Conservation (phyloP, 2,888 invertebrate genomes). For the Hedya salicella region DNA sequence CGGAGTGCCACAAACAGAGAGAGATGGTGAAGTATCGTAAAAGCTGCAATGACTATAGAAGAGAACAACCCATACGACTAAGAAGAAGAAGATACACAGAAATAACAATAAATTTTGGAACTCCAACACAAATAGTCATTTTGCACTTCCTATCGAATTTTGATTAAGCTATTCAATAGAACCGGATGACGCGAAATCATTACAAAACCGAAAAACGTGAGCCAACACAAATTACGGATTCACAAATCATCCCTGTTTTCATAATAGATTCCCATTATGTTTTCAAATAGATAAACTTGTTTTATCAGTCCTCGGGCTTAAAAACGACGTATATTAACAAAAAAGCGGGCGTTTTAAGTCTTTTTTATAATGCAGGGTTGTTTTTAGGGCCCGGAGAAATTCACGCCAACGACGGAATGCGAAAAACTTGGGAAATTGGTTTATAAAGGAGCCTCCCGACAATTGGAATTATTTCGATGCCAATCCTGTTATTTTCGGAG, state of each 20-base stretch:
- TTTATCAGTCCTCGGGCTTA: not conserved
- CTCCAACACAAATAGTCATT: not conserved
- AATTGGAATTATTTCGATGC: constrained; percentile 65
- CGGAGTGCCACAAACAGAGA: too few species aligned
- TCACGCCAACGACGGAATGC: constrained; percentile 35
- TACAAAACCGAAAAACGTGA: not conserved
- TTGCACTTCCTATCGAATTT: not conserved
- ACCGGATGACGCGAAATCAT: not conserved
- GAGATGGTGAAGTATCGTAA: too few species aligned
- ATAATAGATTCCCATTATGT: constrained; percentile 25
- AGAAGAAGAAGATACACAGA: too few species aligned
- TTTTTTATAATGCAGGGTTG: not conserved
- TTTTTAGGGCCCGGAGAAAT: constrained; percentile 39
- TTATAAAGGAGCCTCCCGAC: constrained; percentile 75
- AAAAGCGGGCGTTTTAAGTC: not conserved
- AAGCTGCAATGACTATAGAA: not conserved
- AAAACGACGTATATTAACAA: not conserved
- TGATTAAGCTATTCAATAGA: not conserved
- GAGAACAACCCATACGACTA: too few species aligned
- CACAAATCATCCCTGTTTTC: constrained; percentile 11
- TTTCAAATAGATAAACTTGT: constrained; percentile 26
- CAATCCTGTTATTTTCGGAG: constrained; percentile 46
- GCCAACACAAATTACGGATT: constrained; percentile 7
- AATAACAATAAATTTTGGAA: too few species aligned
- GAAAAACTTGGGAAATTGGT: constrained; percentile 69